phyloP scores from a whole-genome alignment of 2,888 invertebrate species.

The Phlogophora meticulosa region DNA sequence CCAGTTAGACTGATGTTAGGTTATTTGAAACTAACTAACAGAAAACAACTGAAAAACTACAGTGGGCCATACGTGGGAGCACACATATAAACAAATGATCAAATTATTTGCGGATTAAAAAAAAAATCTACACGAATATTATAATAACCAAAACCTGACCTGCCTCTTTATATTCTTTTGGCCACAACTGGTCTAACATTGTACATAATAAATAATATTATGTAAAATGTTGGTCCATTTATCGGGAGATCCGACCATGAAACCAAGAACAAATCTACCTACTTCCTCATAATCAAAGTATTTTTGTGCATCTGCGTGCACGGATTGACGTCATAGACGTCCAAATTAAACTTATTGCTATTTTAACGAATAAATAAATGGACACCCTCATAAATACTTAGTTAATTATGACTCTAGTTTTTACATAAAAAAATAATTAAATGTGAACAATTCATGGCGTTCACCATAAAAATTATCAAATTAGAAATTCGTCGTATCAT shows the following conservation, averaged over 20 bases:
- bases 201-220: no score
- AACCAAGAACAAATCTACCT: conserved; percentile 1
- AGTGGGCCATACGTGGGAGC: neutral
- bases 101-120: neutral
- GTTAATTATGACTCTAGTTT: no score
- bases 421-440: no score
- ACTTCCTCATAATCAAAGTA: neutral
- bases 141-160: no score
- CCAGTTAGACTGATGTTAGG: no score
- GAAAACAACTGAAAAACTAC: neutral
- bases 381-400: neutral
- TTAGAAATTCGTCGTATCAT: no score
- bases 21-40: neutral
- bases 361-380: neutral
- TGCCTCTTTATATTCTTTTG: no score
- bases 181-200: no score
- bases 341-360: neutral
- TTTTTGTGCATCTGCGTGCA: conserved; percentile 5
- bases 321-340: conserved; percentile 22
- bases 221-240: no score
- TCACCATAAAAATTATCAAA: no score
- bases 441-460: no score
- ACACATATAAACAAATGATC: neutral
- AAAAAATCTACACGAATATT: neutral
- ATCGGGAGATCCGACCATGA: conserved; percentile 1